These are phyloP conservation scores for Platycheirus rosarum DNA, from an alignment of 2,888 invertebrate genomes.

Conservation along the genomic window DNA sequence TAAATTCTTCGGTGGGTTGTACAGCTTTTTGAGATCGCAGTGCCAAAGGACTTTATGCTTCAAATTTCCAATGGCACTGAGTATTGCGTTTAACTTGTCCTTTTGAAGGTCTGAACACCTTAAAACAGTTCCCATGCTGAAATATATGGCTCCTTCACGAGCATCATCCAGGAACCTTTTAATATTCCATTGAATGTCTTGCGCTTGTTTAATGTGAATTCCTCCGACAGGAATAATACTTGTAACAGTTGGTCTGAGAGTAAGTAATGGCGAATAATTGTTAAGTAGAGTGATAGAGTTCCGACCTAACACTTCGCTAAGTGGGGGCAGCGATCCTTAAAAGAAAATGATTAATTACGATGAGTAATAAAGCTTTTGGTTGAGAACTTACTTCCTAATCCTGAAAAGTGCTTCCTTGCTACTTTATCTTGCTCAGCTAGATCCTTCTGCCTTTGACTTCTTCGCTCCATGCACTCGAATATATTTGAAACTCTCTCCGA, in stretches of 20 bases:
- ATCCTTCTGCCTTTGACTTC: constrained; percentile 78
- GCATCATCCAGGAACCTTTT: constrained; percentile 82
- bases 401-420: constrained; percentile 79
- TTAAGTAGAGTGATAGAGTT: constrained; percentile 83
- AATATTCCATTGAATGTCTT: constrained; percentile 81
- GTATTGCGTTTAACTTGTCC: constrained; percentile 78
- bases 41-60: constrained; percentile 83
- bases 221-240: constrained; percentile 84
- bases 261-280: constrained; percentile 83
- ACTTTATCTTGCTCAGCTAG: constrained; percentile 80
- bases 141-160: constrained; percentile 82
- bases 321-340: constrained; percentile 58
- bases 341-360: not conserved
- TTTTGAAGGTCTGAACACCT: constrained; percentile 81
- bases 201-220: constrained; percentile 83
- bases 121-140: constrained; percentile 83
- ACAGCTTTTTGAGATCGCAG: constrained; percentile 81
- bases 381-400: not conserved
- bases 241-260: constrained; percentile 82
- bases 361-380: too few species aligned
- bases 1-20: constrained; percentile 81
- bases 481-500: constrained; percentile 83
- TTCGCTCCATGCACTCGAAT: constrained; percentile 79
- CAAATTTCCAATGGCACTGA: constrained; percentile 80
- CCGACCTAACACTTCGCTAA: constrained; percentile 81